These are phyloP conservation scores for Steatornis caripensis DNA, from an alignment of 2,113 vertebrate species.

Conservation along the genomic window DNA sequence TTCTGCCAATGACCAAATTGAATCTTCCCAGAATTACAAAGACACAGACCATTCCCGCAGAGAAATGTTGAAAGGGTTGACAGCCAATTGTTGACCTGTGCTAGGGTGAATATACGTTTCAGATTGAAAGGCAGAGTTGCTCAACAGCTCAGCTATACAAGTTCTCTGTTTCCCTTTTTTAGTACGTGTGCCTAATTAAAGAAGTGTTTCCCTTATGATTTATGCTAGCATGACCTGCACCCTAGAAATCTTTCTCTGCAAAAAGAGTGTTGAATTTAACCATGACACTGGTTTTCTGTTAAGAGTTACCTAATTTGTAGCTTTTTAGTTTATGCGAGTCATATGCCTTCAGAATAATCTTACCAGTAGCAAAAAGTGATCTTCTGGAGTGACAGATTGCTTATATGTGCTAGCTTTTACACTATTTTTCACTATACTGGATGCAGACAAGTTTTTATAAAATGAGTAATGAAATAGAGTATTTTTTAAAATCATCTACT, in stretches of 20 bases:
- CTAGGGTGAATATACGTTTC: not conserved
- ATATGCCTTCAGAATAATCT: not conserved
- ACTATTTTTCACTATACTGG: not conserved
- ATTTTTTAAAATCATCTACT: not conserved
- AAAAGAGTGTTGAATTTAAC: not conserved
- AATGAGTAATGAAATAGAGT: not conserved
- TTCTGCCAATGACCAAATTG: not conserved
- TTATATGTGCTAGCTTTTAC: not conserved
- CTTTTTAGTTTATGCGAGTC: not conserved
- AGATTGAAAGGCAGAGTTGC: not conserved
- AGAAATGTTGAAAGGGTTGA: not conserved
- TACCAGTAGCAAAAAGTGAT: not conserved
- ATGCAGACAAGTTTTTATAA: not conserved
- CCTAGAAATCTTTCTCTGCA: not conserved
- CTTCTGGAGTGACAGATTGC: not conserved
- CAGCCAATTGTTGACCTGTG: not conserved
- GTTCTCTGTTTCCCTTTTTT: not conserved
- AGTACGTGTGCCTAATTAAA: not conserved
- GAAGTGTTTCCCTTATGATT: not conserved
- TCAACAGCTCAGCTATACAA: not conserved
- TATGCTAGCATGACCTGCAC: not conserved
- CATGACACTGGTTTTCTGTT: not conserved
- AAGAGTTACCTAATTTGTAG: not conserved
- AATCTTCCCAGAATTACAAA: slow-evolving; percentile 14
- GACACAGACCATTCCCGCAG: not conserved